Evolutionary conservation across 2,888 invertebrate genomes (phyloP).

Genomic region (Teleiodes luculella): DNA sequence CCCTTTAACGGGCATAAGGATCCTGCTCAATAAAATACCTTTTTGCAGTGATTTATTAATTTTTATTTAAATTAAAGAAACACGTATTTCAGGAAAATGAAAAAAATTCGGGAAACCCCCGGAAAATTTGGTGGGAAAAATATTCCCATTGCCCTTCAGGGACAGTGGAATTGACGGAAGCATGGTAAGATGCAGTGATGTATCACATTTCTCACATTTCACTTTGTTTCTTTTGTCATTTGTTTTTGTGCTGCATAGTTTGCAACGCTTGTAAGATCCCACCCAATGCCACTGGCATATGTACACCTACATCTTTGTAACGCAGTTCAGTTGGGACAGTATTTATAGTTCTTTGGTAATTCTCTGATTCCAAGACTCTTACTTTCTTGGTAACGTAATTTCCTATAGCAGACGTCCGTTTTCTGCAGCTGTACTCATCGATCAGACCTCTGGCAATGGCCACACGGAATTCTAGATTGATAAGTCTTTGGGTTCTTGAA

Average conservation of each 20-base stretch:
- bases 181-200: neutral
- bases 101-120: too few species aligned
- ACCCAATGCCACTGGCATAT: conserved; percentile 19
- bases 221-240: conserved; percentile 17
- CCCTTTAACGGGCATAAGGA: too few species aligned
- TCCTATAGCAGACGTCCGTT: conserved; percentile 19
- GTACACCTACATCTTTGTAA: conserved; percentile 15
- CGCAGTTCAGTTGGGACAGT: conserved; percentile 13
- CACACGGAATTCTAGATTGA: conserved; percentile 27
- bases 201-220: conserved; percentile 7
- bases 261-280: conserved; percentile 15
- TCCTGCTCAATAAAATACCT: too few species aligned
- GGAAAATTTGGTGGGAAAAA: neutral
- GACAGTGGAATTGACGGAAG: neutral
- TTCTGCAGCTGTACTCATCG: conserved; percentile 23
- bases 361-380: conserved; percentile 20
- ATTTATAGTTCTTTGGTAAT: conserved; percentile 20
- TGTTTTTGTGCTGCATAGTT: conserved; percentile 16
- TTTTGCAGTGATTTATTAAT: too few species aligned
- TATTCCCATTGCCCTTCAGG: neutral
- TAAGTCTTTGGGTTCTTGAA: too few species aligned
- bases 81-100: too few species aligned
- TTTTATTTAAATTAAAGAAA: too few species aligned
- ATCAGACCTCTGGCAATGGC: conserved; percentile 27
- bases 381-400: conserved; percentile 24